Percentiles rank a stretch among this genome's conserved stretches.
phyloP scores from a whole-genome alignment of 2,888 invertebrate genomes.

The Spatulosminthurus flaviceps region DNA sequence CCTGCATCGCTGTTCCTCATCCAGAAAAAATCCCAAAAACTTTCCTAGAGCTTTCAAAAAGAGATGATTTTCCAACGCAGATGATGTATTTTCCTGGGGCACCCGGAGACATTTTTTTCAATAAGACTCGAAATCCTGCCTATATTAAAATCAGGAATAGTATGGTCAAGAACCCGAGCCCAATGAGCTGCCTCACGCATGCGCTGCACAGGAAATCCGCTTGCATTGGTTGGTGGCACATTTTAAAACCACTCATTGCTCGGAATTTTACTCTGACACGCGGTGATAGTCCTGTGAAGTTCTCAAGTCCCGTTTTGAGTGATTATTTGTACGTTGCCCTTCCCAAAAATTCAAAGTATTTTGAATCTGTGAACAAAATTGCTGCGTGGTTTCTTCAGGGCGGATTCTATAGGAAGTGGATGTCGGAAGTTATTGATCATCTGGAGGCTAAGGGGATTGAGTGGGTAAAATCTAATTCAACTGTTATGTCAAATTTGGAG shows the following conservation, averaged over 20 bases:
- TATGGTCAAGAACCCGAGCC: neutral
- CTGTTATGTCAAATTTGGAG: neutral
- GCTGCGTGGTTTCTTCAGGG: neutral
- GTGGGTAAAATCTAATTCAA: neutral
- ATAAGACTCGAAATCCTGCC: slow-evolving; percentile 3
- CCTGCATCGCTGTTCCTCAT: neutral
- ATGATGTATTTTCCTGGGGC: slow-evolving; percentile 30
- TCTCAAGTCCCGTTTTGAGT: neutral
- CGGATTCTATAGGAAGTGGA: slow-evolving; percentile 18
- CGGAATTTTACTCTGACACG: slow-evolving; percentile 22
- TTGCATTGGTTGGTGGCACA: slow-evolving; percentile 29
- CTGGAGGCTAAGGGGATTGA: neutral
- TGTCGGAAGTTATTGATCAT: neutral
- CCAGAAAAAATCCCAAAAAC: slow-evolving; percentile 7
- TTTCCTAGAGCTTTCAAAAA: neutral
- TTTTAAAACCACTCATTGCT: neutral
- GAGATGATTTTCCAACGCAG: slow-evolving; percentile 4
- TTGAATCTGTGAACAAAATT: neutral
- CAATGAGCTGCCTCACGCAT: neutral
- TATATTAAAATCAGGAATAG: slow-evolving; percentile 9
- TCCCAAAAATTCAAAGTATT: slow-evolving; percentile 29
- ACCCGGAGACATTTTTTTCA: slow-evolving; percentile 13
- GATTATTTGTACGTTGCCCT: neutral
- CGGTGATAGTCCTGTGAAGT: neutral
- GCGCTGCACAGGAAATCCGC: neutral